Conservation (phyloP, 2,888 invertebrate genomes). For the Crepidodera aurea region DNA sequence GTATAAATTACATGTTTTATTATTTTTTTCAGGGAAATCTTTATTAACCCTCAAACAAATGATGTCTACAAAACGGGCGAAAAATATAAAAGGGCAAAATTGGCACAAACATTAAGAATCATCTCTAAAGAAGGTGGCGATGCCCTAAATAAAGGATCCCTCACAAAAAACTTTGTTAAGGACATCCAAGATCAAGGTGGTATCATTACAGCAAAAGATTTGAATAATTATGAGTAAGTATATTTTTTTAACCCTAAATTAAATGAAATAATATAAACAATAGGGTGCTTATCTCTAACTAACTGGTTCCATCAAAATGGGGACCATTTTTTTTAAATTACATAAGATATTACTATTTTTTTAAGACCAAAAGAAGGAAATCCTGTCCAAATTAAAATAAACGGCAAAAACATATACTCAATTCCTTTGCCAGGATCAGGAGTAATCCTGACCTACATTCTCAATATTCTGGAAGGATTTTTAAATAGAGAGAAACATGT, state of each 20-base stretch:
- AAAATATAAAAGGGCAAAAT: constrained; percentile 41
- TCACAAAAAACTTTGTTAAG: constrained; percentile 60
- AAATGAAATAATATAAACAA: no score
- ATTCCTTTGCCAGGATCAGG: constrained; percentile 89
- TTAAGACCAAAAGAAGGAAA: constrained; percentile 71
- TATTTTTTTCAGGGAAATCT: constrained; percentile 41
- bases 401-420: constrained; percentile 75
- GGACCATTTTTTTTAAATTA: no score
- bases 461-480: constrained; percentile 77
- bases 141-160: constrained; percentile 66
- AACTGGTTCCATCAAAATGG: no score
- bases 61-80: constrained; percentile 44
- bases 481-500: constrained; percentile 49
- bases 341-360: no score
- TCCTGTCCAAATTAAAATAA: constrained; percentile 67
- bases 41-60: constrained; percentile 47
- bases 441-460: constrained; percentile 78
- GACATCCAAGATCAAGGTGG: constrained; percentile 68
- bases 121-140: constrained; percentile 65
- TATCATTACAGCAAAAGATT: constrained; percentile 80
- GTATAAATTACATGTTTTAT: no score
- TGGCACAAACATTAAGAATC: constrained; percentile 65
- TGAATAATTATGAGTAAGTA: constrained; percentile 73
- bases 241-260: neutral
- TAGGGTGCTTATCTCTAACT: no score